These are phyloP conservation scores for Blennius ocellaris DNA, from an alignment of 2,113 vertebrate species.

Conservation along the genomic window DNA sequence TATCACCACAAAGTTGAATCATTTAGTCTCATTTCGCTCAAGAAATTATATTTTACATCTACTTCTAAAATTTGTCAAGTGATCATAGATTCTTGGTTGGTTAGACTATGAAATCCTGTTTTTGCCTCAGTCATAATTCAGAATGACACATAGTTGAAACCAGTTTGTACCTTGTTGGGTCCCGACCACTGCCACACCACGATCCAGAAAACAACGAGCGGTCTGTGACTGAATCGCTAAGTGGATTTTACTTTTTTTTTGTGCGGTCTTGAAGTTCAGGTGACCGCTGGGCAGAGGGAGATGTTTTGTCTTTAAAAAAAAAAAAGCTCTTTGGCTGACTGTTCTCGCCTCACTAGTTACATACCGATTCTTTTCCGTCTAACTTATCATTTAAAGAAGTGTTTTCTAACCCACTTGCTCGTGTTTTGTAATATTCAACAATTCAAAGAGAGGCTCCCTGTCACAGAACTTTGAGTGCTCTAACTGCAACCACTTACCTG, in stretches of 20 bases:
- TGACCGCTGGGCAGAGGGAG: not conserved
- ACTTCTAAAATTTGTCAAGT: too few species aligned
- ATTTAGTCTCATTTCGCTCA: too few species aligned
- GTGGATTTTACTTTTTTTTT: not conserved
- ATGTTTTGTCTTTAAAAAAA: not conserved
- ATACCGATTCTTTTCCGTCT: not conserved
- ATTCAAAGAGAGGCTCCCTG: not conserved
- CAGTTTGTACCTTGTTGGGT: too few species aligned
- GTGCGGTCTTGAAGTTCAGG: not conserved
- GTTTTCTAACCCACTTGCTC: not conserved
- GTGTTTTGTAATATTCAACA: not conserved
- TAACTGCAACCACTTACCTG: not conserved
- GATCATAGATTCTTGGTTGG: too few species aligned
- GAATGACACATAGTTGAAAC: too few species aligned
- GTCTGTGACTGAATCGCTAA: not conserved
- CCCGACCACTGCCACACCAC: not conserved
- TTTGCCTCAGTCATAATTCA: too few species aligned
- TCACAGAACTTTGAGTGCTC: not conserved
- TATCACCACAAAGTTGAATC: too few species aligned
- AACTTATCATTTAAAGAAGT: not conserved
- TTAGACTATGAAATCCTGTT: too few species aligned
- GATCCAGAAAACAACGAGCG: rapidly evolving
- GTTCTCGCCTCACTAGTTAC: not conserved
- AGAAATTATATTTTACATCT: too few species aligned
- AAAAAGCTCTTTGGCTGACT: too few species aligned